A percentile compares a stretch with the other conserved stretches of the same genome.
These are phyloP conservation scores for Pteruthius melanotis DNA, from an alignment of 2,113 vertebrate species.

Conservation along the genomic window DNA sequence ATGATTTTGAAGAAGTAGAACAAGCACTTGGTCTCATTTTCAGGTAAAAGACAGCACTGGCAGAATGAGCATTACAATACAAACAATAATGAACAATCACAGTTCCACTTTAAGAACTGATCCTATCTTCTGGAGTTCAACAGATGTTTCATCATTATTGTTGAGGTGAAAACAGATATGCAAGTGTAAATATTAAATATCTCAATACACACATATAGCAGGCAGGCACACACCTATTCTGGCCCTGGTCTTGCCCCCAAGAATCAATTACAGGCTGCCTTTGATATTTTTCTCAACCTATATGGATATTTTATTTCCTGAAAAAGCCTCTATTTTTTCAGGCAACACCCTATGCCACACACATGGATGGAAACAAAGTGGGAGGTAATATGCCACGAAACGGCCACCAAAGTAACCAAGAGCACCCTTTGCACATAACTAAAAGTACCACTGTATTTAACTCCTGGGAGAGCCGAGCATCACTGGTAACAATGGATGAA, in stretches of 20 bases:
- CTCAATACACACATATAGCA: not conserved
- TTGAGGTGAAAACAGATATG: not conserved
- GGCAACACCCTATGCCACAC: conserved; percentile 76
- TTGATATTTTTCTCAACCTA: conserved; percentile 61
- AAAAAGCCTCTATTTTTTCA: conserved; percentile 72
- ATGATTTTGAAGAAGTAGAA: not conserved
- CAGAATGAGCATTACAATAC: not conserved
- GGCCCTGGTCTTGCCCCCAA: not conserved
- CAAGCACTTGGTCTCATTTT: not conserved
- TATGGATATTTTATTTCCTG: conserved; percentile 28
- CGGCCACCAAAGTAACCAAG: conserved; percentile 64
- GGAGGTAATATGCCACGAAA: conserved; percentile 67
- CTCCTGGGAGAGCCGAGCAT: conserved; percentile 64
- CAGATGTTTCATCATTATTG: not conserved
- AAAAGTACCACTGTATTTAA: conserved; percentile 53
- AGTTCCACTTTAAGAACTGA: not conserved
- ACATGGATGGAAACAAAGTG: conserved; percentile 76
- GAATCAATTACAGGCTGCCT: conserved; percentile 31
- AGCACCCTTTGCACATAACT: conserved; percentile 62
- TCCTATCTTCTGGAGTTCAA: not conserved
- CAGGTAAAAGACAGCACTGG: not conserved
- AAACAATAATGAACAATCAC: not conserved
- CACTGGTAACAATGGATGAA: conserved; percentile 73
- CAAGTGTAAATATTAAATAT: not conserved
- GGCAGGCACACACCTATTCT: not conserved